These are phyloP conservation scores for Ariopsis seemanni DNA, from an alignment of 2,113 vertebrate genomes.

Conservation along the genomic window DNA sequence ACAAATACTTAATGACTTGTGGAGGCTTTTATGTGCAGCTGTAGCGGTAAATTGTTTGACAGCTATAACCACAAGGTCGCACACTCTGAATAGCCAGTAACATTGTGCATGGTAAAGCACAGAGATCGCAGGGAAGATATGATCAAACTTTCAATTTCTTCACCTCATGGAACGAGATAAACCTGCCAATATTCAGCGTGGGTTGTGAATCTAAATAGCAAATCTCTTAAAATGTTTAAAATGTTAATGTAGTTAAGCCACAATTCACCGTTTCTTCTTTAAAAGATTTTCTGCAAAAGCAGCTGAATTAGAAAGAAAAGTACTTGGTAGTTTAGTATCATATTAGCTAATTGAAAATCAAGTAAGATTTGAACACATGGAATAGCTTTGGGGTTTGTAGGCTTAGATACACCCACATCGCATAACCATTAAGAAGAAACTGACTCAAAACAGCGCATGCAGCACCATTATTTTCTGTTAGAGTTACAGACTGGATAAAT, in stretches of 20 bases:
- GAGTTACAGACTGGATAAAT: background rate
- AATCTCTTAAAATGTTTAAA: background rate
- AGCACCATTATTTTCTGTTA: background rate
- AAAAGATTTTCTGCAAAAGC: background rate
- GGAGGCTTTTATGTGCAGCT: background rate
- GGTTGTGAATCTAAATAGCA: background rate
- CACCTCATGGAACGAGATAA: background rate
- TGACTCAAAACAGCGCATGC: background rate
- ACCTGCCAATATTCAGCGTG: conserved; percentile 22
- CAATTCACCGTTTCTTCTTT: background rate
- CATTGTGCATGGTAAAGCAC: background rate
- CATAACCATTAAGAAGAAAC: background rate
- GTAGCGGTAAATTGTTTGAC: conserved; percentile 19
- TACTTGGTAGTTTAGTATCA: conserved; percentile 26
- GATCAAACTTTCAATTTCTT: conserved; percentile 23
- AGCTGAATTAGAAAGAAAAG: conserved; percentile 29
- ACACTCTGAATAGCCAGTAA: background rate
- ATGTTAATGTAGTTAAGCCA: conserved; percentile 12
- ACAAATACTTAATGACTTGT: background rate
- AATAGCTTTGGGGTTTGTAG: conserved; percentile 29
- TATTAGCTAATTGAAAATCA: conserved; percentile 45
- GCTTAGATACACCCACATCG: background rate
- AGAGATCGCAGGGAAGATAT: conserved; percentile 1
- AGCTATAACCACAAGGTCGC: conserved; percentile 28
- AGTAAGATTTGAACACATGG: conserved; percentile 36